phyloP scores from a whole-genome alignment of 2,888 invertebrate genomes.

The Tuta absoluta region DNA sequence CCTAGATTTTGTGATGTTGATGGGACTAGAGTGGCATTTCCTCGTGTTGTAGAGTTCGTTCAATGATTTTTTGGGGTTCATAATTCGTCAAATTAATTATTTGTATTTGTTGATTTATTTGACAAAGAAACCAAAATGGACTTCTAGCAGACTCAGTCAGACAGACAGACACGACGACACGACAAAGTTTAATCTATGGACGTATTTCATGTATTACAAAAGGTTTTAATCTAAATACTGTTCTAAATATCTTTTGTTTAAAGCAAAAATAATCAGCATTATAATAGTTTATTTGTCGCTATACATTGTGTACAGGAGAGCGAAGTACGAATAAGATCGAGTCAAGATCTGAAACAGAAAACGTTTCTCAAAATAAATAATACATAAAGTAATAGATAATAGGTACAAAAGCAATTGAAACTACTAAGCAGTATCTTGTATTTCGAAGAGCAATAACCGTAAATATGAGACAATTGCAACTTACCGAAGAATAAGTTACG shows the following conservation, averaged over 20 bases:
- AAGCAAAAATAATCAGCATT: no score
- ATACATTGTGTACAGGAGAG: slow-evolving; percentile 75
- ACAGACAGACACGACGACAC: no score
- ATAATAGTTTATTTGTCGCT: slow-evolving; percentile 43
- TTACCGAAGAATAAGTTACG: slow-evolving; percentile 70
- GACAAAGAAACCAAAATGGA: not conserved
- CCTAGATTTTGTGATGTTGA: not conserved
- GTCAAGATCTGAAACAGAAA: slow-evolving; percentile 67
- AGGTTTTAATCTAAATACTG: no score
- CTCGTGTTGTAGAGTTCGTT: slow-evolving; percentile 12
- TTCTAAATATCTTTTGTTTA: no score
- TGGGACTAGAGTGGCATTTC: slow-evolving; percentile 9
- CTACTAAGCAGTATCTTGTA: not conserved
- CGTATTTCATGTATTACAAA: no score
- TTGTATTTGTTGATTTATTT: not conserved
- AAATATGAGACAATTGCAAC: slow-evolving; percentile 34
- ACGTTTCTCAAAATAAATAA: not conserved
- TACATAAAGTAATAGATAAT: slow-evolving; percentile 2
- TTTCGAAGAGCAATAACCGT: not conserved
- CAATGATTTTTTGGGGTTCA: slow-evolving; percentile 12
- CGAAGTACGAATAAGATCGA: slow-evolving; percentile 73
- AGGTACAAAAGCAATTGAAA: not conserved
- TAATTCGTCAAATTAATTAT: not conserved
- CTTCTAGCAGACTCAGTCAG: not conserved
- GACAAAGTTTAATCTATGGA: no score